Conservation (phyloP, 1,140 invertebrate genomes). For the Dreissena rostriformis region DNA sequence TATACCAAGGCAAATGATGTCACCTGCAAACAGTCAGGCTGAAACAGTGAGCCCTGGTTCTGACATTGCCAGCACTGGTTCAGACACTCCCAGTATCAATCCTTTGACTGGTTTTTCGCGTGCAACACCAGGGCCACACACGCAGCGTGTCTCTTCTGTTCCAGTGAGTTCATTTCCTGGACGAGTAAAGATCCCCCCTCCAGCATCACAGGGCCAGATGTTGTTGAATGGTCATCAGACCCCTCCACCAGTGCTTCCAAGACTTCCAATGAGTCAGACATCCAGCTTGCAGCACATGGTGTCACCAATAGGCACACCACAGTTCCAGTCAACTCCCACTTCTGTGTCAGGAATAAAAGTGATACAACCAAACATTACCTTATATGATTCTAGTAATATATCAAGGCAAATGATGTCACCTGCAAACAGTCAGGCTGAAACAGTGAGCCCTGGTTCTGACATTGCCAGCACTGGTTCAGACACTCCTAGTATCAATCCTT, state of each 20-base stretch:
- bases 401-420: slow-evolving; percentile 9
- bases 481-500: slow-evolving; percentile 85
- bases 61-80: slow-evolving; percentile 93
- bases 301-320: slow-evolving; percentile 54
- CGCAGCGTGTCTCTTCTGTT: neutral
- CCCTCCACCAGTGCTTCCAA: slow-evolving; percentile 88
- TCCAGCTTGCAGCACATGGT: slow-evolving; percentile 4
- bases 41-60: slow-evolving; percentile 86
- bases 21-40: slow-evolving; percentile 67
- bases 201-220: slow-evolving; percentile 63
- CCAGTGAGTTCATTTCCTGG: slow-evolving; percentile 3
- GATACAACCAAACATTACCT: slow-evolving; percentile 50
- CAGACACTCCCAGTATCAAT: slow-evolving; percentile 89
- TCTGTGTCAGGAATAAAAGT: slow-evolving; percentile 1
- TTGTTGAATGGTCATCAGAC: slow-evolving; percentile 81
- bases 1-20: slow-evolving; percentile 18
- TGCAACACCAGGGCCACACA: slow-evolving; percentile 31
- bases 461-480: slow-evolving; percentile 94
- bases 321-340: neutral
- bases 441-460: slow-evolving; percentile 88
- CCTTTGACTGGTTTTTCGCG: slow-evolving; percentile 22
- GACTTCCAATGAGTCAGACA: slow-evolving; percentile 66
- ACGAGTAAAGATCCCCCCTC: slow-evolving; percentile 33
- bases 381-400: slow-evolving; percentile 31
- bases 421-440: slow-evolving; percentile 71